Conservation (phyloP, 92 coral and sea anemone species). For the Metridium senile region DNA sequence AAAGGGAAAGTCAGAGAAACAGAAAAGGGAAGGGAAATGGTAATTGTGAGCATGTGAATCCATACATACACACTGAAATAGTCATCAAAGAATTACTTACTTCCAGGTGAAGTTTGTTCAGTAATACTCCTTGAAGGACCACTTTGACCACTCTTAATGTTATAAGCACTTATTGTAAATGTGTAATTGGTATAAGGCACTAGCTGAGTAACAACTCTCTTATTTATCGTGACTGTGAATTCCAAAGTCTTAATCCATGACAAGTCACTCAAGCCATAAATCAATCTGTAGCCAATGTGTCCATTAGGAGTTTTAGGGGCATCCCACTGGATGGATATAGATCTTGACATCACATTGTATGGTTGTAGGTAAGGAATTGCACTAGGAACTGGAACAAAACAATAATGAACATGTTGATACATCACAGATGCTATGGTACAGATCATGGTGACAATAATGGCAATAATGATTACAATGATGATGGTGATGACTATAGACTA, state of each 20-base stretch:
- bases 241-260: background rate
- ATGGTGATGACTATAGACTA: too few species aligned
- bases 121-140: slow-evolving; percentile 25
- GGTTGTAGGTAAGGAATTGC: slow-evolving; percentile 12
- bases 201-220: slow-evolving; percentile 12
- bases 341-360: background rate
- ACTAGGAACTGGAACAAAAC: slow-evolving; percentile 45
- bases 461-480: too few species aligned
- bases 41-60: too few species aligned
- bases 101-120: slow-evolving; percentile 25
- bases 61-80: too few species aligned
- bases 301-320: slow-evolving; percentile 59
- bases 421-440: background rate
- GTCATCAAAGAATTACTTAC: slow-evolving; percentile 35
- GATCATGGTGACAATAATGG: too few species aligned
- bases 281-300: slow-evolving; percentile 51
- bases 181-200: slow-evolving; percentile 51
- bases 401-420: background rate
- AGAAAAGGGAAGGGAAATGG: too few species aligned
- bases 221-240: background rate
- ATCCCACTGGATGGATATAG: slow-evolving; percentile 42
- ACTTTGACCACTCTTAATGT: slow-evolving; percentile 46
- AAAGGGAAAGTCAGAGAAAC: too few species aligned
- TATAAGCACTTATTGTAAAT: slow-evolving; percentile 61
- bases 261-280: slow-evolving; percentile 22